Conservation (phyloP, 2,797 vertebrate species). For the Malurus leucopterus region DNA sequence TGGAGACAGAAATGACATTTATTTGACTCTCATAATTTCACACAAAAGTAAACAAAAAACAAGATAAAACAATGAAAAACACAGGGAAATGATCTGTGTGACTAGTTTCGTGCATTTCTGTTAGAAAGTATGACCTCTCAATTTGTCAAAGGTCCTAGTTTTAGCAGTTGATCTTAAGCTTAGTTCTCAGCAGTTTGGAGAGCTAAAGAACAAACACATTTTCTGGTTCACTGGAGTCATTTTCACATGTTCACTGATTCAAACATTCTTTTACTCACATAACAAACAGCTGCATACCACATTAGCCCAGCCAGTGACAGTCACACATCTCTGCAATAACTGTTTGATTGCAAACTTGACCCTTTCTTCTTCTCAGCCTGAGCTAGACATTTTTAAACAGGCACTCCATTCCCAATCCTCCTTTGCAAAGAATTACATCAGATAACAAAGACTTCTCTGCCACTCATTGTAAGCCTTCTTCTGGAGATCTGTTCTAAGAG, state of each 20-base stretch:
- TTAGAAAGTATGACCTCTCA: conserved; percentile 73
- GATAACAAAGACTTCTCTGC: conserved; percentile 82
- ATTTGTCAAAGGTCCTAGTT: conserved; percentile 73
- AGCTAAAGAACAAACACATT: conserved; percentile 81
- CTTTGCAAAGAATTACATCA: conserved; percentile 84
- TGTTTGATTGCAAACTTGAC: conserved; percentile 82
- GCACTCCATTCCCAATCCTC: conserved; percentile 74
- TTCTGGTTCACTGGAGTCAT: conserved; percentile 80
- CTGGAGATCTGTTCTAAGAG: conserved; percentile 78
- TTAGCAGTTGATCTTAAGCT: conserved; percentile 74
- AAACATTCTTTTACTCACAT: conserved; percentile 80
- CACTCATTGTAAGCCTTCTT: conserved; percentile 82
- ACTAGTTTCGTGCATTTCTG: conserved; percentile 62
- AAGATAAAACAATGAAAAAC: conserved; percentile 60
- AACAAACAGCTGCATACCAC: conserved; percentile 81
- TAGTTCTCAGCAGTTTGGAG: conserved; percentile 77
- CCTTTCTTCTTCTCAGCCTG: conserved; percentile 75
- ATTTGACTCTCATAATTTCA: conserved; percentile 53
- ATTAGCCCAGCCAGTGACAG: conserved; percentile 76
- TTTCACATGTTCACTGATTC: conserved; percentile 82
- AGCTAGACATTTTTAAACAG: conserved; percentile 78
- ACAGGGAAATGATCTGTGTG: conserved; percentile 62
- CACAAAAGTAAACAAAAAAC: conserved; percentile 60
- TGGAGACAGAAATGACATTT: conserved; percentile 45
- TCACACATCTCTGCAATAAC: conserved; percentile 79